Base-by-base conservation (phyloP, 2,888 invertebrate species). In the Trachelus troglodyta region DNA sequence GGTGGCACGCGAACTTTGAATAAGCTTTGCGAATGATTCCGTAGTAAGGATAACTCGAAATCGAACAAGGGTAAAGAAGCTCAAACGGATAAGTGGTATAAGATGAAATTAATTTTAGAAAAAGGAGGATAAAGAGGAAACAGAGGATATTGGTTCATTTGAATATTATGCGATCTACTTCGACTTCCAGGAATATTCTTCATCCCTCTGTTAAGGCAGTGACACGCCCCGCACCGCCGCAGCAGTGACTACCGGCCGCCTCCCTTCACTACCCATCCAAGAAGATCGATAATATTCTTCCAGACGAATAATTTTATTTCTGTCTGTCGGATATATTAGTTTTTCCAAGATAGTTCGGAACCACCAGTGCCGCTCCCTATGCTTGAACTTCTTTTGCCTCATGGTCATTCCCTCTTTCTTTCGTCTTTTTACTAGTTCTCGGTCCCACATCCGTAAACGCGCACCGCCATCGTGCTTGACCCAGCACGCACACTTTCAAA, bases 291-390 rank as follows among this genome's bases (percentile, higher is more conserved):
- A 87, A 88, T 87, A 87, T 86, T 81, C 83, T 83, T 85, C 83
- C 85, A 83, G 85, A 83, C 84, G 88, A 88, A 89, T 89, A 87
- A 89, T 87, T 88, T 88, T 86, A 88, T 88, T 85, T 86, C 86
- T 83, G 81, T 81, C 83, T 81, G 80, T 69, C 75, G 69, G 83
- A 87, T 86, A 85, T 87, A 88, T 87, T 85, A 87, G 73, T 76
- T 78, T 56, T 34, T 56, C 40, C 23, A 56, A 56, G 40, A 56
- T 56, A 56, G 40, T 56, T 56, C 23, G 15, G 40, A 9, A 56
- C 40, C 40, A 56, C 40, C 40, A 56, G 40, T 56, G 40, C 40
- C 9, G 9, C 40, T 56, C 23, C 40, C 9, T 23, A 1, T 23
- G 40, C 40, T 56, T 23, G 6, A 23, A 56, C 23, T 56, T 56